Conservation (phyloP, 1,140 invertebrate genomes). For the Matsumurasca onukii region DNA sequence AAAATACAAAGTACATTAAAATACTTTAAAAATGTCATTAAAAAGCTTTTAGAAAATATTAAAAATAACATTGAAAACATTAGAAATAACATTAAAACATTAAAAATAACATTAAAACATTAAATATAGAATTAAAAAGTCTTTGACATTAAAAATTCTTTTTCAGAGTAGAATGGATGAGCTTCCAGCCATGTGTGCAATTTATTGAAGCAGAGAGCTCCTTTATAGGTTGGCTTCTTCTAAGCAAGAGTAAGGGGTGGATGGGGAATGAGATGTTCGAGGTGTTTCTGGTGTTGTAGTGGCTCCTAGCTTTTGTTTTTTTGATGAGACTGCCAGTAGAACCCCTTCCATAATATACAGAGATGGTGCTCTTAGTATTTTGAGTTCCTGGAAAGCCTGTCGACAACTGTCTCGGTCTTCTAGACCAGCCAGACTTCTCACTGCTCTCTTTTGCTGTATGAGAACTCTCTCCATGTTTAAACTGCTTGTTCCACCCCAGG, state of each 20-base stretch:
- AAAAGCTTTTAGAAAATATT: not conserved
- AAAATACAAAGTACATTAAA: not conserved
- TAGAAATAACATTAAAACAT: no score
- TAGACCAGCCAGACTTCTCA: not conserved
- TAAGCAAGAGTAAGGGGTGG: not conserved
- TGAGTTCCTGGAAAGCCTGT: not conserved
- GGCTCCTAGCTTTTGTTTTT: not conserved
- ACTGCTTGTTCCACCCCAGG: conserved; percentile 9
- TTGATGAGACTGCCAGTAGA: not conserved
- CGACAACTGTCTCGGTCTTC: not conserved
- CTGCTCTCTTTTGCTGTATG: not conserved
- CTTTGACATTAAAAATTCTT: no score
- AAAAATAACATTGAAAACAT: no score
- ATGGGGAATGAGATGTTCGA: not conserved
- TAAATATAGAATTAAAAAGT: no score
- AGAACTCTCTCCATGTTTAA: conserved; percentile 11
- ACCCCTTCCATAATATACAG: not conserved
- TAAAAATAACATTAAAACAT: conserved; percentile 26
- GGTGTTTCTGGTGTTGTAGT: not conserved
- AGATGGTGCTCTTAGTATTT: not conserved
- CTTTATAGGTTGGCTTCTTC: not conserved
- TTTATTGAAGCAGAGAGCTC: not conserved
- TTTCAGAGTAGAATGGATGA: no score
- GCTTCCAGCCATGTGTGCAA: not conserved
- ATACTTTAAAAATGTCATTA: not conserved